These are phyloP conservation scores for Diplolepis rosae DNA, from an alignment of 2,888 invertebrate genomes.

Conservation along the genomic window DNA sequence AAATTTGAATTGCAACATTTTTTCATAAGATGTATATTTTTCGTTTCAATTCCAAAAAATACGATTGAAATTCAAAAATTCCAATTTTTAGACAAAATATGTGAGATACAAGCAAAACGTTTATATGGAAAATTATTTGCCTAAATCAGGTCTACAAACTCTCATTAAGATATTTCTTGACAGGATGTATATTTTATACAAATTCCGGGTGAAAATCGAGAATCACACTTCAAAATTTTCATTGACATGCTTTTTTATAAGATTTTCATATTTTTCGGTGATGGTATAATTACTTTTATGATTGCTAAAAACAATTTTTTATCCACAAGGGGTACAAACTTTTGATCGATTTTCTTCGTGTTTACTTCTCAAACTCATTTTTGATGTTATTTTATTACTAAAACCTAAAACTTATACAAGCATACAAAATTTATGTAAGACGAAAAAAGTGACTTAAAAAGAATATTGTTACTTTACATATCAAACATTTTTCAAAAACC, in stretches of 20 bases:
- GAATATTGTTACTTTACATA: not conserved
- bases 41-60: too few species aligned
- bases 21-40: too few species aligned
- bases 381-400: too few species aligned
- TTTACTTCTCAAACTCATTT: conserved; percentile 9
- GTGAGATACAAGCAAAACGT: too few species aligned
- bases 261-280: conserved; percentile 11
- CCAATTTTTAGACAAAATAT: too few species aligned
- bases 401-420: not conserved
- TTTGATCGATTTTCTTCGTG: conserved; percentile 6
- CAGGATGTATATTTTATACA: too few species aligned
- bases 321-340: conserved; percentile 23
- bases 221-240: conserved; percentile 18
- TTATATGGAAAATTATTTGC: too few species aligned
- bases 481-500: too few species aligned
- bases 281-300: not conserved
- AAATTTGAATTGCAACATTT: too few species aligned
- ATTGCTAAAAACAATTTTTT: conserved; percentile 16
- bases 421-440: not conserved
- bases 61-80: too few species aligned
- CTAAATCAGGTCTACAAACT: too few species aligned
- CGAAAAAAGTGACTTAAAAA: not conserved
- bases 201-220: conserved; percentile 2
- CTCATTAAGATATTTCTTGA: too few species aligned
- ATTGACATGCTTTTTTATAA: conserved; percentile 7